Base-by-base conservation (phyloP, 2,797 vertebrate species). In the Trichosurus vulpecula region DNA sequence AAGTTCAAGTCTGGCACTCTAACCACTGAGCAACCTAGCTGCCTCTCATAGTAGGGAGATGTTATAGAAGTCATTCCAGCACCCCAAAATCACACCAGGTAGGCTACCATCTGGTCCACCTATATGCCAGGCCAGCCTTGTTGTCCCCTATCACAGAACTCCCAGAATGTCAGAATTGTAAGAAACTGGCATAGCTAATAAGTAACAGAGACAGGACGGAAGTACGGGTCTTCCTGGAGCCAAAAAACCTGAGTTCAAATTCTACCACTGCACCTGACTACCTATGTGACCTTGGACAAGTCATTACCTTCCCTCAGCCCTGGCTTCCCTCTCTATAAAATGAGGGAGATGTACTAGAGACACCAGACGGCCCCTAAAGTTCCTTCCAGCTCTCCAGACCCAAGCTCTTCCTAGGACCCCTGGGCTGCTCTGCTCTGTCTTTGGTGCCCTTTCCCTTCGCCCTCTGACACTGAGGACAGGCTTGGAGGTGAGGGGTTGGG, bases 111-210 rank as follows among this genome's bases (percentile, higher is more conserved):
- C 30, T 58, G 8, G 2, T 11, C 57, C 29, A 57, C 29, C 56
- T 57, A 10, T 57, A 61, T 1, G 29, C 22, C 56, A 58, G 54
- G 51, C 41, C 90, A n/a, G 81, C 47, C 66, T 54, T 25, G 13
- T 55, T 96, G 66, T 94, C 66, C 58, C 74, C 58, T 90, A 94
- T 27, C 95, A 92, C 52, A 91, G 74, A 94, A 54, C 95, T 52
- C 57, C 29, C 29, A 12, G 57, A 58, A 58, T 31, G 29, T 57
- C 25, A 58, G 57, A 58, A 30, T 12, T 58, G 57, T 58, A 58
- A 58, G 29, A 11, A 31, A 55, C 19, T 25, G 54, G 54, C 22
- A 55, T 55, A 55, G 54, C 19, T 55, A 55, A 12, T 25, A 55
- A 55, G 54, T 25, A 55, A 31, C 57, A 31, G 57, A 30, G 29